These are phyloP conservation scores for Apteryx mantelli DNA, from an alignment of 2,113 vertebrate species.

Conservation along the genomic window DNA sequence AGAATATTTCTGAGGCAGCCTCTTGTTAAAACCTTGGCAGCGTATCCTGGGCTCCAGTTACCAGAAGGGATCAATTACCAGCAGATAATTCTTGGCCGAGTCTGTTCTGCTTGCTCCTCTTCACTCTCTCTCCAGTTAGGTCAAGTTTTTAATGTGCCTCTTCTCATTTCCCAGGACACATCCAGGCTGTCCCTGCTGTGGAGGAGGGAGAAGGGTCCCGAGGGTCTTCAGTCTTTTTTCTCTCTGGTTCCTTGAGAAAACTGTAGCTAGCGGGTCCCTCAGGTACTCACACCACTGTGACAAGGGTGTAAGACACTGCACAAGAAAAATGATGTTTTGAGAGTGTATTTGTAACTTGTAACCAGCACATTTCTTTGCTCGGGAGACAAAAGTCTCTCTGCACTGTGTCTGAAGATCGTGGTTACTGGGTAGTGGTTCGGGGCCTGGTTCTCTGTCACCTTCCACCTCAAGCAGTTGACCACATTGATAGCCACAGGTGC, in stretches of 20 bases:
- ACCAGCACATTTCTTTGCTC: background rate
- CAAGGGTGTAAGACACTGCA: background rate
- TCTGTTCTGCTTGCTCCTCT: background rate
- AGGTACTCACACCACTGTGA: background rate
- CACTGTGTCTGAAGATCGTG: background rate
- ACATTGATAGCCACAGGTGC: background rate
- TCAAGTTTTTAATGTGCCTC: background rate
- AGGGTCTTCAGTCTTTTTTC: background rate
- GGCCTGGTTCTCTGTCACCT: background rate
- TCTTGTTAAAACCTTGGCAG: background rate
- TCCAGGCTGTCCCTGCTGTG: background rate
- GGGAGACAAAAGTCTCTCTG: background rate
- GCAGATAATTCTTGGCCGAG: background rate
- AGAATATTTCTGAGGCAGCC: background rate
- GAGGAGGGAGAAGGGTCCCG: background rate
- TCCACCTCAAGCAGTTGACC: background rate
- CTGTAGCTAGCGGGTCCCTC: background rate
- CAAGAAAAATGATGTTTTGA: too few species aligned
- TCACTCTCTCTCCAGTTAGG: background rate
- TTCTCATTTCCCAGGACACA: background rate
- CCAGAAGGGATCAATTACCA: background rate
- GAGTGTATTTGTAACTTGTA: background rate
- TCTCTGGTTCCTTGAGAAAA: background rate
- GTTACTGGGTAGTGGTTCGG: background rate
- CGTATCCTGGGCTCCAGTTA: background rate